A percentile compares a stretch with the other conserved stretches of the same genome.
Conservation (phyloP, 2,797 vertebrate genomes). For the Phoebastria nigripes region DNA sequence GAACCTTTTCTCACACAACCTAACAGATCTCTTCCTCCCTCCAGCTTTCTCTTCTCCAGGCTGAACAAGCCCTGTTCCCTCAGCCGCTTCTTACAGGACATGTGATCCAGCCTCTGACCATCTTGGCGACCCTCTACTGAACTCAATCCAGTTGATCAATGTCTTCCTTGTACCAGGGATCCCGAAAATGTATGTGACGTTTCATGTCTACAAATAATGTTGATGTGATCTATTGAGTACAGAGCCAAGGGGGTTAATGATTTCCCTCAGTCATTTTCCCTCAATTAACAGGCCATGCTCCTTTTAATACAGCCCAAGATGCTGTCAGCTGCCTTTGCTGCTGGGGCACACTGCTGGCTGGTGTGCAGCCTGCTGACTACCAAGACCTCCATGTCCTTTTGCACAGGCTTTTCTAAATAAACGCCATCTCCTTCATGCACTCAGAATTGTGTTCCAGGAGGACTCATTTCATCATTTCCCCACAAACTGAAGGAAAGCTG, state of each 20-base stretch:
- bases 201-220: not conserved
- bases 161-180: not conserved
- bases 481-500: not conserved
- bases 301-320: not conserved
- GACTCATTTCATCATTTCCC: not conserved
- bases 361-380: not conserved
- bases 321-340: not conserved
- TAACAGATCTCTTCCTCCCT: not conserved
- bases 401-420: not conserved
- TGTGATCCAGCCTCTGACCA: not conserved
- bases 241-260: not conserved
- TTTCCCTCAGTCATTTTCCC: not conserved
- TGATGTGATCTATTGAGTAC: not conserved
- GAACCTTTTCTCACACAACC: not conserved
- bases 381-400: rapidly evolving
- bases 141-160: not conserved
- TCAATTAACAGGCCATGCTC: not conserved
- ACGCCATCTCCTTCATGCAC: not conserved
- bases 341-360: not conserved
- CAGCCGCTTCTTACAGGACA: not conserved
- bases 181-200: not conserved
- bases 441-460: not conserved
- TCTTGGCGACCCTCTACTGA: not conserved
- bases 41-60: not conserved
- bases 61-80: not conserved